Evolutionary conservation across 2,113 vertebrate species (phyloP).

Genomic region (Pelvicachromis taeniatus): DNA sequence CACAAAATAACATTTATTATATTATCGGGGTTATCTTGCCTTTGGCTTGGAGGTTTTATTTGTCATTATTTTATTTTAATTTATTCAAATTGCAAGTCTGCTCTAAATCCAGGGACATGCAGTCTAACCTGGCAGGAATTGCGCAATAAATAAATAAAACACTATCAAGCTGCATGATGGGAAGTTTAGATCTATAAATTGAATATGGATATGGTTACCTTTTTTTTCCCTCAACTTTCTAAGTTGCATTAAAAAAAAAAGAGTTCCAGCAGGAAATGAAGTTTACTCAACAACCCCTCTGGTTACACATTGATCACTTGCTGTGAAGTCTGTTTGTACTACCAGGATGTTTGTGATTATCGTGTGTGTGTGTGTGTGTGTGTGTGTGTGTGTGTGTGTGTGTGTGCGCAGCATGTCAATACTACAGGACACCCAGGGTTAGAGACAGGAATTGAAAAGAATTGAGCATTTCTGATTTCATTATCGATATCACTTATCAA

Average conservation of each 20-base stretch:
- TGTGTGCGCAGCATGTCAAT: background rate
- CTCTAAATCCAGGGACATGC: background rate
- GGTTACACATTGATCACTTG: background rate
- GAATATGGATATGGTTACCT: background rate
- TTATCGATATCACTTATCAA: background rate
- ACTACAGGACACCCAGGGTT: background rate
- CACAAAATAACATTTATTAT: background rate
- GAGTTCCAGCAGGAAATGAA: accelerated
- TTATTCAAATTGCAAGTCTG: background rate
- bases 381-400: background rate
- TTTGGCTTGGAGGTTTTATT: background rate
- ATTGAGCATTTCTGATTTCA: background rate
- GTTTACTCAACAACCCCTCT: background rate
- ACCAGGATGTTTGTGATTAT: background rate
- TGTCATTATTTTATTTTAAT: background rate
- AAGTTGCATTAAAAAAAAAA: background rate
- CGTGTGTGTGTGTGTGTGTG: too few relatives aligned
- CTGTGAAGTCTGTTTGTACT: background rate
- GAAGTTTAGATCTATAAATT: background rate
- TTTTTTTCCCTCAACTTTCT: background rate
- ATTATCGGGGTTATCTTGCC: background rate
- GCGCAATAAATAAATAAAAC: background rate
- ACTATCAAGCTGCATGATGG: background rate
- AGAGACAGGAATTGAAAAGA: background rate
- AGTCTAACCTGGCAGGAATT: background rate